Evolutionary conservation across 2,888 invertebrate species (phyloP).

Genomic region (Scrobipalpa atriplicella): DNA sequence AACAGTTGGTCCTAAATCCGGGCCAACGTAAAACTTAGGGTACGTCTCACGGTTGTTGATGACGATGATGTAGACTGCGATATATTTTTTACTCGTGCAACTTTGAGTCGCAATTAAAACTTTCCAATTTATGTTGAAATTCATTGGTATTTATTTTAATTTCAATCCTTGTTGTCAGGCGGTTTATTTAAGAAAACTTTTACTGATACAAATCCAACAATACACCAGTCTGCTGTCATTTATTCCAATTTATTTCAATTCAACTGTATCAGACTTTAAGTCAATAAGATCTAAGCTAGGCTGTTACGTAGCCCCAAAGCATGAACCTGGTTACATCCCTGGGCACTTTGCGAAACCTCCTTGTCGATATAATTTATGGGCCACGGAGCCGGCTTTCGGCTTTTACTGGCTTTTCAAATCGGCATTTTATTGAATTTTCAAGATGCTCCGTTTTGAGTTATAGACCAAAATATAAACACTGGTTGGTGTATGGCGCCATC

Average conservation of each 20-base stretch:
- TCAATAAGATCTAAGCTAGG: not conserved
- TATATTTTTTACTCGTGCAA: no score
- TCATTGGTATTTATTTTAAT: no score
- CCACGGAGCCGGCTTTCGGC: slow-evolving; percentile 28
- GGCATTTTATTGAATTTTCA: slow-evolving; percentile 33
- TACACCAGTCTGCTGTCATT: no score
- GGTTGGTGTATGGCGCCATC: slow-evolving; percentile 4
- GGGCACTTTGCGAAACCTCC: slow-evolving; percentile 24
- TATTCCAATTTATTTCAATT: not conserved
- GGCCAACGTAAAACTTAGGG: no score
- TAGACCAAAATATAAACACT: slow-evolving; percentile 28
- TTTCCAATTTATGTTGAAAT: no score
- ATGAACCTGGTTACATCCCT: slow-evolving; percentile 4
- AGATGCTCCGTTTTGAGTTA: slow-evolving; percentile 28
- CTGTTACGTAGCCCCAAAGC: not conserved
- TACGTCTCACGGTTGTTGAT: no score
- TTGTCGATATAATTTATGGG: slow-evolving; percentile 35
- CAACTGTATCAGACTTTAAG: not conserved
- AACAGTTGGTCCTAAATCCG: no score
- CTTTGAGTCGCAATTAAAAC: no score
- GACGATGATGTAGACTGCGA: no score
- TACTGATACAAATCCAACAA: no score
- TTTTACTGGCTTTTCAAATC: slow-evolving; percentile 29
- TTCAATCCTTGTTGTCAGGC: no score
- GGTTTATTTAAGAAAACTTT: no score